Base-by-base conservation (phyloP, 2,797 vertebrate species). In the Gambelia wislizenii region DNA sequence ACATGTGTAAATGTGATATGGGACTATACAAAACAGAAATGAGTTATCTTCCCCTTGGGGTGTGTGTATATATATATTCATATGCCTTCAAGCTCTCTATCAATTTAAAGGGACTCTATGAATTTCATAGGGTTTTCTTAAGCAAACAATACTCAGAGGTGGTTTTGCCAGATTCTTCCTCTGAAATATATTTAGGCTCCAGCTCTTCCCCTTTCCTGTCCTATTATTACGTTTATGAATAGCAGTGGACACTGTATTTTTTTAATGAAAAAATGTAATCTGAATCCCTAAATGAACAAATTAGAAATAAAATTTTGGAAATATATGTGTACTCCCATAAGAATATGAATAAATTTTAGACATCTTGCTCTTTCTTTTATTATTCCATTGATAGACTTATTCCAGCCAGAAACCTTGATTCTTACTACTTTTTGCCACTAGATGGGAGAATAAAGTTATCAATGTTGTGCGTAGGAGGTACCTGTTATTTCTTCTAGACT, bases 371-470 rank as follows among this genome's bases (percentile, higher is more conserved):
- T 18, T 0, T 20, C 14, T 4, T n/a, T 90, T 2, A 20, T 54
- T 82, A 8, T 2, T 59, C 52, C 14, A 12, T 54, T 61, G 47
- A 3, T 76, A 64, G 87, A 93, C 25, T 89, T 89, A 64, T 92
- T 84, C 47, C 61, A 6, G 80, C 39, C 61, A 6, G 82, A 91
- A 75, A 90, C 83, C 86, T 93, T 94, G 94, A 87, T 93, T 95
- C 92, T 97, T 97, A 89, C 90, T 92, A 78, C 89, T 93, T 95
- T 83, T 96, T 95, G 92, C 97, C 97, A 96, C 97, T 97, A 97
- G 97, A 96, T 97, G 97, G 97, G 93, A 96, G 97, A 97, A 97
- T 96, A 92, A 96, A 93, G 94, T 97, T 96, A 95, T 95, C 85
- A 94, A 94, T 96, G 91, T 84, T 89, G 20, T 94, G 39, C 54